These are phyloP conservation scores for Diorhabda elongata DNA, from an alignment of 1,140 invertebrate genomes.

Conservation along the genomic window DNA sequence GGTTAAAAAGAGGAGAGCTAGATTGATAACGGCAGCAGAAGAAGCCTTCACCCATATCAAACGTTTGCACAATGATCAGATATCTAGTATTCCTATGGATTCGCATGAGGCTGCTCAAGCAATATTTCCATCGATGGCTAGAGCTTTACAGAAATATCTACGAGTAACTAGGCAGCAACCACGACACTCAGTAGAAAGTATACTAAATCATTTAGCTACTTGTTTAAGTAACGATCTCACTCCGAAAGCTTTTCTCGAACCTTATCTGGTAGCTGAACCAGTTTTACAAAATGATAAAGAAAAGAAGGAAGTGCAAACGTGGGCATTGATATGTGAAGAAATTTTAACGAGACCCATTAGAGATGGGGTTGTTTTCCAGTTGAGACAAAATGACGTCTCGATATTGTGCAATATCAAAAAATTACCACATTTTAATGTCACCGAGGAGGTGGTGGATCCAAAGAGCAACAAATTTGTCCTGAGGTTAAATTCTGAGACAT, in stretches of 20 bases:
- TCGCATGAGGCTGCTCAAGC: constrained; percentile 94
- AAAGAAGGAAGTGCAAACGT: constrained; percentile 72
- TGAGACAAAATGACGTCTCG: constrained; percentile 90
- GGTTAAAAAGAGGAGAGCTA: constrained; percentile 83
- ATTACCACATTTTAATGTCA: constrained; percentile 89
- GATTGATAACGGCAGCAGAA: constrained; percentile 88
- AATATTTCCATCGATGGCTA: constrained; percentile 92
- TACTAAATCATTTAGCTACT: constrained; percentile 77
- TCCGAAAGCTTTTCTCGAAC: constrained; percentile 89
- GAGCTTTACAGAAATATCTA: constrained; percentile 93
- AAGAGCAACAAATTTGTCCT: constrained; percentile 94
- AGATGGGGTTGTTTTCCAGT: constrained; percentile 80
- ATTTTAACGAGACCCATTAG: constrained; percentile 78
- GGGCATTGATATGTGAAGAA: constrained; percentile 90
- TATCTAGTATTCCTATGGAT: constrained; percentile 73
- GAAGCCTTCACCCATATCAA: constrained; percentile 97
- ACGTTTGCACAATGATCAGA: constrained; percentile 64
- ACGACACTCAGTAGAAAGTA: constrained; percentile 88
- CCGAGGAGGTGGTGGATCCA: constrained; percentile 92
- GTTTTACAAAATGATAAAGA: constrained; percentile 79
- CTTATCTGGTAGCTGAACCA: constrained; percentile 73
- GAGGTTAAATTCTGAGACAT: constrained; percentile 92
- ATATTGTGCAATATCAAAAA: constrained; percentile 79
- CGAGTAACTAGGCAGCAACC: constrained; percentile 93
- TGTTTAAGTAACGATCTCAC: constrained; percentile 90